These are phyloP conservation scores for Neodiprion lecontei DNA, from an alignment of 1,140 invertebrate species.

Conservation along the genomic window DNA sequence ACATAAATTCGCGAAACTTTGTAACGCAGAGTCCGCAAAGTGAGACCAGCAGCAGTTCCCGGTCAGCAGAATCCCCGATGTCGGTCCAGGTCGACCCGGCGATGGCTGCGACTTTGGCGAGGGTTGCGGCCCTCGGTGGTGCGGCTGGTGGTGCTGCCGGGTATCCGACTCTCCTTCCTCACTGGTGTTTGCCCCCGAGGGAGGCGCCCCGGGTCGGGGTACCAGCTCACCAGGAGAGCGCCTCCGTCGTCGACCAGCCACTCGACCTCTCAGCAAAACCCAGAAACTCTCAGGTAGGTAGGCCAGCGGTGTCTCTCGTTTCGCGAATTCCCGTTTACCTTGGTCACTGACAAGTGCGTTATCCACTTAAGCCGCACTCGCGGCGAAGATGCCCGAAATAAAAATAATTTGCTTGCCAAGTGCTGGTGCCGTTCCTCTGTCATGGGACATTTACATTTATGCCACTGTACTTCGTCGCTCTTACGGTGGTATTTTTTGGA, in stretches of 20 bases:
- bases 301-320: not conserved
- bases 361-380: no score
- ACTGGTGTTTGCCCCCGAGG: constrained; percentile 64
- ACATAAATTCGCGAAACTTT: no score
- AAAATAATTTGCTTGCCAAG: no score
- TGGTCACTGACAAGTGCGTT: no score
- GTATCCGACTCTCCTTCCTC: constrained; percentile 62
- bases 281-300: constrained; percentile 59
- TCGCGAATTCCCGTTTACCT: no score
- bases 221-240: constrained; percentile 59
- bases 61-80: constrained; percentile 62
- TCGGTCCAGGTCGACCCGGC: constrained; percentile 59
- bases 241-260: constrained; percentile 70
- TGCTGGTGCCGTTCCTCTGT: no score
- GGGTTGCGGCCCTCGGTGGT: constrained; percentile 68
- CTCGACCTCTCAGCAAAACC: constrained; percentile 80
- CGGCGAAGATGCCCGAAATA: no score
- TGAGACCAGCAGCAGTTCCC: constrained; percentile 61
- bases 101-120: constrained; percentile 69
- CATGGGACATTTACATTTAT: no score
- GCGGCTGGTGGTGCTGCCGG: constrained; percentile 43
- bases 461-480: no score
- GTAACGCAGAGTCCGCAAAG: constrained; percentile 57
- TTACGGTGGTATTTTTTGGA: no score
- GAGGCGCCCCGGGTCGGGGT: constrained; percentile 60